Percentiles rank a stretch among this genome's conserved stretches.
Conservation (phyloP, 2,797 vertebrate species). For the Limnodromus scolopaceus region DNA sequence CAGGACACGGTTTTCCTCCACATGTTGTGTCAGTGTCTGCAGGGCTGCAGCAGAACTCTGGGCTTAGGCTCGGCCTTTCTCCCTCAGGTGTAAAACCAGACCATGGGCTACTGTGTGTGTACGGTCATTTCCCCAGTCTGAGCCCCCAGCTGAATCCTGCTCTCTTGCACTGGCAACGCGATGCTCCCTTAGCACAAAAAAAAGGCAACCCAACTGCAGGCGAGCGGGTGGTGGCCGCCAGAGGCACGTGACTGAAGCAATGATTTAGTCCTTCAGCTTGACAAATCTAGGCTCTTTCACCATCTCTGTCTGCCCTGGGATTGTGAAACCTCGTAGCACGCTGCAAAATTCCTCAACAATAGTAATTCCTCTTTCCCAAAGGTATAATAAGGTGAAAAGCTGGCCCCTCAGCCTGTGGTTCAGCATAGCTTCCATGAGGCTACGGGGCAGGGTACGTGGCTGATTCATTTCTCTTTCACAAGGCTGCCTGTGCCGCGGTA, state of each 20-base stretch:
- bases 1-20: accelerated
- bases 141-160: neutral
- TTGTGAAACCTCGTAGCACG: neutral
- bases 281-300: neutral
- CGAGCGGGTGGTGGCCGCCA: neutral
- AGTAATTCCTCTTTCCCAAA: constrained; percentile 9
- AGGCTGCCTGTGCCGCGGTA: neutral
- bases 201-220: neutral
- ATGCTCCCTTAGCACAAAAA: neutral
- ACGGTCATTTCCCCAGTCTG: neutral
- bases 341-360: neutral
- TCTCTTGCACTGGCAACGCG: accelerated
- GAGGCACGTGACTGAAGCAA: accelerated
- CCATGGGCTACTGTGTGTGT: accelerated
- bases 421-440: neutral
- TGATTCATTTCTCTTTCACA: constrained; percentile 1
- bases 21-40: accelerated
- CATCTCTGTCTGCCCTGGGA: neutral
- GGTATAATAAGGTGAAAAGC: neutral
- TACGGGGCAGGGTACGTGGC: neutral
- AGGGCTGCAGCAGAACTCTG: neutral
- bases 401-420: neutral
- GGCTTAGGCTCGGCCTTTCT: neutral
- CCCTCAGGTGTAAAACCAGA: neutral
- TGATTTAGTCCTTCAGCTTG: neutral